phyloP scores from a whole-genome alignment of 2,888 invertebrate genomes.

The Cryptocheilus praepositus region DNA sequence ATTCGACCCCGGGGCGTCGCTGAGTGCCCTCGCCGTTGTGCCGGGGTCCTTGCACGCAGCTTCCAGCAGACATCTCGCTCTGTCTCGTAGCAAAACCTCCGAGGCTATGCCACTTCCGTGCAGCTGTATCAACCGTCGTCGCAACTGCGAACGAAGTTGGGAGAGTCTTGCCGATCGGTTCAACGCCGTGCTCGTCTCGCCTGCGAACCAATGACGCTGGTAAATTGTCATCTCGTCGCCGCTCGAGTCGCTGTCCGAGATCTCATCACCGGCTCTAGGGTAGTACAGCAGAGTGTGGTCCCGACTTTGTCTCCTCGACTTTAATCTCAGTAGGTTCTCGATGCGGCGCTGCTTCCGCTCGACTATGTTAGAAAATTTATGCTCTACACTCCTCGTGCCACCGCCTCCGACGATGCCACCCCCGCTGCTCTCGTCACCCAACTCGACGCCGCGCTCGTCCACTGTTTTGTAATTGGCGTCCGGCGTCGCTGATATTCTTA shows the following conservation, averaged over 20 bases:
- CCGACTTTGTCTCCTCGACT: conserved; percentile 59
- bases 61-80: conserved; percentile 62
- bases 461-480: conserved; percentile 42
- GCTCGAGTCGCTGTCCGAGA: conserved; percentile 75
- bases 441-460: too few relatives aligned
- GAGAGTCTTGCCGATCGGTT: conserved; percentile 69
- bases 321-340: conserved; percentile 57
- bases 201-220: conserved; percentile 74
- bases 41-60: conserved; percentile 63
- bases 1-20: conserved; percentile 41
- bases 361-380: conserved; percentile 52
- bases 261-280: conserved; percentile 73
- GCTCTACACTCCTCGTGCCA: conserved; percentile 47
- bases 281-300: conserved; percentile 72
- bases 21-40: conserved; percentile 59
- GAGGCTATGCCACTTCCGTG: conserved; percentile 67
- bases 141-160: conserved; percentile 72
- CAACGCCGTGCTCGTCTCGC: conserved; percentile 58
- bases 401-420: conserved; percentile 24
- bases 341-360: conserved; percentile 55
- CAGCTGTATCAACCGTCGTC: conserved; percentile 76
- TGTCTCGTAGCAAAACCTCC: conserved; percentile 59
- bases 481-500: conserved; percentile 52
- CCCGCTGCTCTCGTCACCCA: conserved; percentile 3
- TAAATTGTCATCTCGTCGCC: conserved; percentile 71